Base-by-base conservation (phyloP, 1,140 invertebrate species). In the Liolophura sinensis region DNA sequence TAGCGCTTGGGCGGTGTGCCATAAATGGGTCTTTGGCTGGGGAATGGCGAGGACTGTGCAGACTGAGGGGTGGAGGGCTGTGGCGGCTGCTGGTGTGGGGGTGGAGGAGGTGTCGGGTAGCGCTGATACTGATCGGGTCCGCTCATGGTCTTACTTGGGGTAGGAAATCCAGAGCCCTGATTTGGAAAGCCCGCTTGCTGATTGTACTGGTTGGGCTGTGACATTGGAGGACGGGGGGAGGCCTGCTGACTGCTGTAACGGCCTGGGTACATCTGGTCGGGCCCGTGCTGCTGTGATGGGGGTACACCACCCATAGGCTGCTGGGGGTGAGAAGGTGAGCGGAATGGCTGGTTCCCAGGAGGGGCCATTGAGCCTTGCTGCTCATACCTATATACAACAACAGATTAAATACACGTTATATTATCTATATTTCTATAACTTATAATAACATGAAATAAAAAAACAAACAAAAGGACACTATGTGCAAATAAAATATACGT, bases 251-350 rank as follows among this genome's bases (percentile, higher is more conserved):
- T 49, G 49, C 61, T 62, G 62, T 48, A 58, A 18, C 56, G 14
- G 48, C 31, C 50, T n/a, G 57, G n/a, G 50, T 63, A 66, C 68
- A 59, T 65, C 55, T 62, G 60, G n/a, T 59, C 51, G 20, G 49
- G 60, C 20, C 52, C 9, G 50, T 69, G 64, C 31, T 67, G 60
- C 46, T 48, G 46, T 61, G 52, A 65, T 54, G 63, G 54, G 24
- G 22, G 54, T 49, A 60, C 52, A 27, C 62, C 46, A n/a, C 18
- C 18, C 27, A 24, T 22, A 4, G 20, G 31, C 27, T 59, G 57
- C 25, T 62, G 60, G 12, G 49, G 58, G 20, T 66, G 58, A 20
- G 57, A 55, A 12, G 49, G 58, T 16, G 57, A 59, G 27, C 31
- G 65, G 27, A 51, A 55, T 22, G 50, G 59, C 60, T 61, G 60